A percentile compares a stretch with the other conserved stretches of the same genome.
These are phyloP conservation scores for Leptinotarsa defecta DNA, from an alignment of 1,140 invertebrate species.

Conservation along the genomic window DNA sequence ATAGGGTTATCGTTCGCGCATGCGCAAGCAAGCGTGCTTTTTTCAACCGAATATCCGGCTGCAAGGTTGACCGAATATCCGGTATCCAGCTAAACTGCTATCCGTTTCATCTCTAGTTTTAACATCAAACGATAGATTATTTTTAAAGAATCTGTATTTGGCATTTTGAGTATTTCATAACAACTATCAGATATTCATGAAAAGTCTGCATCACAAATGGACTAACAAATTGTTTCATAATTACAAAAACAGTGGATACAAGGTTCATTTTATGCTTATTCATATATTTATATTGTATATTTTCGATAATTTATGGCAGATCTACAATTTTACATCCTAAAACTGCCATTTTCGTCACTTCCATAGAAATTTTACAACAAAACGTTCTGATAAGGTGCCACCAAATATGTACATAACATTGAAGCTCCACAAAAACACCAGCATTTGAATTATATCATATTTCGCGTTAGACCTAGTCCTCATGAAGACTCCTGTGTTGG, in stretches of 20 bases:
- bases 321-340: conserved; percentile 1
- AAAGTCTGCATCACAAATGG: not conserved
- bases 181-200: not conserved
- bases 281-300: conserved; percentile 14
- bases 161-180: not conserved
- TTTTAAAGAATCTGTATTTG: not conserved
- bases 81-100: no score
- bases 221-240: conserved; percentile 2
- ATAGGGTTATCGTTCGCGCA: no score
- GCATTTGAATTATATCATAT: conserved; percentile 1
- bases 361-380: conserved; percentile 1
- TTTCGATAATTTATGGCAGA: conserved; percentile 4
- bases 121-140: not conserved
- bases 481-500: not conserved
- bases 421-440: conserved; percentile 26
- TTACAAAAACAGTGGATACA: not conserved
- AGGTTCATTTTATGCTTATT: not conserved
- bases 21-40: no score
- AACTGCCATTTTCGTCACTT: not conserved
- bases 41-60: no score
- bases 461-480: not conserved
- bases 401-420: conserved; percentile 27
- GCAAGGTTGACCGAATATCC: no score
- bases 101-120: no score
- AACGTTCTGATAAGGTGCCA: conserved; percentile 18